Conservation (phyloP, 2,888 invertebrate species). For the Thera britannica region DNA sequence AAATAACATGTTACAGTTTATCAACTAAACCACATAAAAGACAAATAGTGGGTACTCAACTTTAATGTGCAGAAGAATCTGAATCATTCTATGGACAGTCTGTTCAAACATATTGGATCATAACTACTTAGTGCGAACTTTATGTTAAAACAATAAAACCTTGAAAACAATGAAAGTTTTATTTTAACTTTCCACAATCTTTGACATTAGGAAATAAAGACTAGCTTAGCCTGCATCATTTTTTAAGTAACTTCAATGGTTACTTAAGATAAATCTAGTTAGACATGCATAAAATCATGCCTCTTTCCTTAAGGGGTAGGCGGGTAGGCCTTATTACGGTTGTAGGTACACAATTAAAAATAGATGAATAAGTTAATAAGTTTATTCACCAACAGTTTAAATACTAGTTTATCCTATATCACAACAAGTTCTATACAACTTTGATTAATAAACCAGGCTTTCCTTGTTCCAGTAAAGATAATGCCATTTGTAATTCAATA, state of each 20-base stretch:
- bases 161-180: slow-evolving; percentile 67
- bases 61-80: slow-evolving; percentile 58
- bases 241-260: not conserved
- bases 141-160: slow-evolving; percentile 81
- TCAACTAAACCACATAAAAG: slow-evolving; percentile 67
- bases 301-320: too few relatives aligned
- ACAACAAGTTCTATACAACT: slow-evolving; percentile 34
- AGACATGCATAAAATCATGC: too few relatives aligned
- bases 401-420: not conserved
- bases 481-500: slow-evolving; percentile 86
- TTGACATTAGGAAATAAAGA: too few relatives aligned
- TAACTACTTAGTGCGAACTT: slow-evolving; percentile 70
- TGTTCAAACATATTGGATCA: slow-evolving; percentile 80
- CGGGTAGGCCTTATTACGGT: too few relatives aligned
- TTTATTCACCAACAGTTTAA: slow-evolving; percentile 35
- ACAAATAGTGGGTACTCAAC: slow-evolving; percentile 68
- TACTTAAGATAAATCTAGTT: too few relatives aligned
- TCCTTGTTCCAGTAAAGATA: slow-evolving; percentile 88
- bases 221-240: too few relatives aligned
- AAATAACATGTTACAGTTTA: slow-evolving; percentile 62
- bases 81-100: slow-evolving; percentile 68
- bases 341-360: not conserved
- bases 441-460: slow-evolving; percentile 83
- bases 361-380: not conserved
- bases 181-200: slow-evolving; percentile 37